A percentile compares a stretch with the other conserved stretches of the same genome.
These are phyloP conservation scores for Patella caerulea DNA, from an alignment of 2,888 invertebrate genomes.

Conservation along the genomic window DNA sequence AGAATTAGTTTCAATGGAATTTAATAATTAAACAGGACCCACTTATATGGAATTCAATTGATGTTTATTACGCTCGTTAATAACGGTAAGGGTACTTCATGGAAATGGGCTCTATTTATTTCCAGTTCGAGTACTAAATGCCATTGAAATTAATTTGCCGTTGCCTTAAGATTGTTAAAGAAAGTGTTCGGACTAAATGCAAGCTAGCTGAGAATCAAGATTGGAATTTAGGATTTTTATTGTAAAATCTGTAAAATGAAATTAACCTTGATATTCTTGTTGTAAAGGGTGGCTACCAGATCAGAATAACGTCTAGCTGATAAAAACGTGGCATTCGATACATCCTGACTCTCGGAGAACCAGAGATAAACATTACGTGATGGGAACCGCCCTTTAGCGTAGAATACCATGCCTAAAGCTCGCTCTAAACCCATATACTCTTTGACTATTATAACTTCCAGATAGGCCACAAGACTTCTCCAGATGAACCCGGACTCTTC, in stretches of 20 bases:
- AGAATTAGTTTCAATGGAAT: too few species aligned
- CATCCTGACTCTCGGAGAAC: constrained; percentile 57
- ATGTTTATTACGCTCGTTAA: too few species aligned
- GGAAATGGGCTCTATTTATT: too few species aligned
- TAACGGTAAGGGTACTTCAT: too few species aligned
- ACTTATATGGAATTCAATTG: too few species aligned
- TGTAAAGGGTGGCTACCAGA: constrained; percentile 50
- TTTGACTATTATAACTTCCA: constrained; percentile 55
- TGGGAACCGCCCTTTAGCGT: constrained; percentile 52
- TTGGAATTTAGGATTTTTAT: not conserved
- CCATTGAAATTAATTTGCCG: too few species aligned
- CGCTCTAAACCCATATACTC: constrained; percentile 58
- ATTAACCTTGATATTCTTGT: constrained; percentile 27
- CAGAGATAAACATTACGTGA: constrained; percentile 52
- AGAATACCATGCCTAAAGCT: constrained; percentile 54
- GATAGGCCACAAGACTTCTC: constrained; percentile 59
- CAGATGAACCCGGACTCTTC: constrained; percentile 50
- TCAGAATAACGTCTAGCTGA: constrained; percentile 53
- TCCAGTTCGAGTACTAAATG: too few species aligned
- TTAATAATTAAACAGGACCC: too few species aligned
- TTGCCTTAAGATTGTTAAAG: too few species aligned
- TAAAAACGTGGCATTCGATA: constrained; percentile 53
- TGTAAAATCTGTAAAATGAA: not conserved
- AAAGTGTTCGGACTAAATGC: not conserved
- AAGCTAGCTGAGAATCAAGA: not conserved